Conservation (phyloP, 2,113 vertebrate species). For the Hypocryptadius cinnamomeus region DNA sequence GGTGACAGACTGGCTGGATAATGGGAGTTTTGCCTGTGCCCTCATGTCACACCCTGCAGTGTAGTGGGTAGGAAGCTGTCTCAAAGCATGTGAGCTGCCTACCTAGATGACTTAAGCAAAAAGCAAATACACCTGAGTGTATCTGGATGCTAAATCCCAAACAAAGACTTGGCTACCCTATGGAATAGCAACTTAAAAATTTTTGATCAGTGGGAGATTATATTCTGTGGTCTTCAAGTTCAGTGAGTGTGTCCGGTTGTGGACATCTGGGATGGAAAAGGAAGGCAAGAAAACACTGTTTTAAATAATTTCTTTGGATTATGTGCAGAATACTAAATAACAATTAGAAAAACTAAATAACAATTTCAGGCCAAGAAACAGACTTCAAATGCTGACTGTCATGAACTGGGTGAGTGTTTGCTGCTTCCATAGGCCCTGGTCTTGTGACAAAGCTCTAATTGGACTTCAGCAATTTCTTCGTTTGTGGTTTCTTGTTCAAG, state of each 20-base stretch:
- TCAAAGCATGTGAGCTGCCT: not conserved
- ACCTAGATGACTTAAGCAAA: not conserved
- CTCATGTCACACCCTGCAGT: not conserved
- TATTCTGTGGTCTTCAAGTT: not conserved
- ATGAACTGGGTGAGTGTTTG: not conserved
- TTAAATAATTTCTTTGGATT: not conserved
- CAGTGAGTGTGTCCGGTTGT: not conserved
- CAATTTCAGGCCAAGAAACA: not conserved
- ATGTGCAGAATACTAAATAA: not conserved
- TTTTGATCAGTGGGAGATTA: not conserved
- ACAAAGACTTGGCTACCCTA: not conserved
- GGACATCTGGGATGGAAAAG: not conserved
- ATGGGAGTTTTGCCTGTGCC: not conserved
- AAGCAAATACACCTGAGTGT: not conserved
- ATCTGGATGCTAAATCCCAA: not conserved
- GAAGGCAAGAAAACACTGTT: not conserved
- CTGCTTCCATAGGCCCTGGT: not conserved
- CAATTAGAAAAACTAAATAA: not conserved
- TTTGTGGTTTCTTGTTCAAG: not conserved
- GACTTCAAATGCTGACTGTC: not conserved
- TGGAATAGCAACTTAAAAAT: not conserved
- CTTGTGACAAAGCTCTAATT: not conserved
- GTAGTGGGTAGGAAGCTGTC: not conserved
- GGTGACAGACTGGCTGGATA: not conserved
- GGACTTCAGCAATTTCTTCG: not conserved